Conservation (phyloP, 2,113 vertebrate genomes). For the Xiphophorus couchianus region DNA sequence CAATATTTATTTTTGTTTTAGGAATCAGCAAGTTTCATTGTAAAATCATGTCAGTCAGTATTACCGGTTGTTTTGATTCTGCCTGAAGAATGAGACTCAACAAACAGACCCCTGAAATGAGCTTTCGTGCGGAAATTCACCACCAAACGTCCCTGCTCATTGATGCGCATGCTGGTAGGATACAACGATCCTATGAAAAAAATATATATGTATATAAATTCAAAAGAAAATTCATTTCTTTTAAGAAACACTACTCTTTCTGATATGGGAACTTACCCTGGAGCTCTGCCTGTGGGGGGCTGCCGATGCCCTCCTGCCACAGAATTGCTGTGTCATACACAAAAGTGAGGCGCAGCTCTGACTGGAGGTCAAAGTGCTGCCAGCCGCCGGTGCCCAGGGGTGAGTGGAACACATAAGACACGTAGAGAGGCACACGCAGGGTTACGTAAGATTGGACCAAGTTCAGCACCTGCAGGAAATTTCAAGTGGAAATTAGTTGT, state of each 20-base stretch:
- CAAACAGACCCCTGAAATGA: conserved; percentile 91
- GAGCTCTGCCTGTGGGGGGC: conserved; percentile 90
- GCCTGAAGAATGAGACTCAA: conserved; percentile 81
- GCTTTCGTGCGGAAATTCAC: conserved; percentile 94
- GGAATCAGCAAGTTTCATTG: background rate
- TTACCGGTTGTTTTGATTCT: conserved; percentile 76
- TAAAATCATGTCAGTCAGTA: conserved; percentile 10
- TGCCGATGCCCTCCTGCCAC: conserved; percentile 92
- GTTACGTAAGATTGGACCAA: conserved; percentile 95
- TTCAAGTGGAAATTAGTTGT: background rate
- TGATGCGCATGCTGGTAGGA: conserved; percentile 94
- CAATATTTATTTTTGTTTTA: background rate
- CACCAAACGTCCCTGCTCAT: conserved; percentile 88
- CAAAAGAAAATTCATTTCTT: background rate
- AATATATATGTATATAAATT: background rate
- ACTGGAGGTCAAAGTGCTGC: conserved; percentile 96
- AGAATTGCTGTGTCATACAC: conserved; percentile 98
- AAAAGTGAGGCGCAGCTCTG: conserved; percentile 92
- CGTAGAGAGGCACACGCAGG: conserved; percentile 90
- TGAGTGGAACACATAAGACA: conserved; percentile 94
- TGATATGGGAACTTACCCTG: conserved; percentile 79
- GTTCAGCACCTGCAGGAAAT: conserved; percentile 86
- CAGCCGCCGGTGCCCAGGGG: conserved; percentile 88
- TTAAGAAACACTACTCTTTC: background rate
- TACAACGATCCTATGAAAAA: conserved; percentile 86